Evolutionary conservation across 2,113 vertebrate species (phyloP), one percentile per base, ranked within the genome.

Genomic region (Sakesphorus luctuosus): DNA sequence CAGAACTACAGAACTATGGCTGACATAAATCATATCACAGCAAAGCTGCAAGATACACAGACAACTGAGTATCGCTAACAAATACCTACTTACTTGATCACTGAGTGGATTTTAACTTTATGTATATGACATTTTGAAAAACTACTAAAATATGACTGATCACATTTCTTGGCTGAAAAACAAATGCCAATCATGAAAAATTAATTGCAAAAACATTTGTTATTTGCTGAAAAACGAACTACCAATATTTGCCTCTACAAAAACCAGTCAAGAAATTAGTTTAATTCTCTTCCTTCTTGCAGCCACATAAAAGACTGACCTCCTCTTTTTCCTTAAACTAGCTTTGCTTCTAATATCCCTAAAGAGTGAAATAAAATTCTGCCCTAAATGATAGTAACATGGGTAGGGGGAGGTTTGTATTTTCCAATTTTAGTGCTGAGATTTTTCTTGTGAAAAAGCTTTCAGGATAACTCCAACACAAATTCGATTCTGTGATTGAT

Each of bases 181-280:
- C 55, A 80, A 79, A 79, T 78, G 84, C 50, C 25, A 76, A 92
- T 92, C 92, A 94, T 7, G 21, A 66, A 84, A 93, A 96, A 92
- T 93, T 96, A 97, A 97, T 93, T 94, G 84, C 84, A 23, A 89
- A 95, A 53, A 50, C 53, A 84, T 73, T 68, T 92, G 71, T 82
- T 94, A 87, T 97, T 94, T 96, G 88, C 61, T 35, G 52, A 93
- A 96, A 94, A 91, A 53, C 0, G 8, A 88, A 97, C 77, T 87
- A 88, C 31, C 53, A 94, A 86, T 90, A 89, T 96, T 96, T 96
- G 71, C 69, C 90, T 79, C 52, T 44, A 8, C 62, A 62, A 75
- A 61, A 67, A 47, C 29, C 29, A 47, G 40, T 40, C 15, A n/a
- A 9, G 1, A 65, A 77, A 82, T 58, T 55, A 87, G 16, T 29